phyloP scores from a whole-genome alignment of 2,113 vertebrate genomes.

The Marmota flaviventris region DNA sequence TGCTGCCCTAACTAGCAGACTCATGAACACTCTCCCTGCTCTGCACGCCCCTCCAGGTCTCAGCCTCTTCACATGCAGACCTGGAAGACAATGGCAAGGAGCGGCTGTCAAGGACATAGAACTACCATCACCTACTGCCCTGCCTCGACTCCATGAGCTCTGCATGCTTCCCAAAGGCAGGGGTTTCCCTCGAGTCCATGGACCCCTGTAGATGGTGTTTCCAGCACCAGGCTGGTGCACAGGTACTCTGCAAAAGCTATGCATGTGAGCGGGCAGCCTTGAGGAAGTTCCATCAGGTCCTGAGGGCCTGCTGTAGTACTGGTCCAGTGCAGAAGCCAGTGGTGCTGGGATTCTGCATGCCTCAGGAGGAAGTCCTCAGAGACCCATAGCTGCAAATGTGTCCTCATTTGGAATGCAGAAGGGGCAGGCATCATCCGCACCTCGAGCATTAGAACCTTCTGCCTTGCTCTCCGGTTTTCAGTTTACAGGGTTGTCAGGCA shows the following conservation, averaged over 20 bases:
- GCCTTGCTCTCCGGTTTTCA: too few relatives aligned
- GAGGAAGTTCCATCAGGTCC: background rate
- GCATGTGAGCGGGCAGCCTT: accelerated
- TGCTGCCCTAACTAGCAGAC: background rate
- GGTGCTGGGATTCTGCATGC: background rate
- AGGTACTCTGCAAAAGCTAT: too few relatives aligned
- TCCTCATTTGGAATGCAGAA: background rate
- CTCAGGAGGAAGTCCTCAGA: background rate
- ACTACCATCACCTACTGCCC: background rate
- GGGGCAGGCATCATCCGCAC: accelerated
- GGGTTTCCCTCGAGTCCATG: background rate
- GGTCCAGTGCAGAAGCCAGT: background rate
- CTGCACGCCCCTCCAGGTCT: background rate
- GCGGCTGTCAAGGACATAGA: background rate
- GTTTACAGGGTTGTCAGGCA: background rate
- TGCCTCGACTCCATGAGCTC: background rate
- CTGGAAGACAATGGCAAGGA: background rate
- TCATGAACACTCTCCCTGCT: background rate
- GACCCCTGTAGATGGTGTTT: too few relatives aligned
- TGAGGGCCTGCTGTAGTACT: accelerated
- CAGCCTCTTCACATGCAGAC: background rate
- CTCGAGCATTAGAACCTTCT: background rate
- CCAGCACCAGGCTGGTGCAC: background rate
- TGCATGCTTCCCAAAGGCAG: background rate
- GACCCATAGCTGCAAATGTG: background rate